Evolutionary conservation across 2,113 vertebrate species (phyloP).

Genomic region (Syrrhaptes paradoxus): DNA sequence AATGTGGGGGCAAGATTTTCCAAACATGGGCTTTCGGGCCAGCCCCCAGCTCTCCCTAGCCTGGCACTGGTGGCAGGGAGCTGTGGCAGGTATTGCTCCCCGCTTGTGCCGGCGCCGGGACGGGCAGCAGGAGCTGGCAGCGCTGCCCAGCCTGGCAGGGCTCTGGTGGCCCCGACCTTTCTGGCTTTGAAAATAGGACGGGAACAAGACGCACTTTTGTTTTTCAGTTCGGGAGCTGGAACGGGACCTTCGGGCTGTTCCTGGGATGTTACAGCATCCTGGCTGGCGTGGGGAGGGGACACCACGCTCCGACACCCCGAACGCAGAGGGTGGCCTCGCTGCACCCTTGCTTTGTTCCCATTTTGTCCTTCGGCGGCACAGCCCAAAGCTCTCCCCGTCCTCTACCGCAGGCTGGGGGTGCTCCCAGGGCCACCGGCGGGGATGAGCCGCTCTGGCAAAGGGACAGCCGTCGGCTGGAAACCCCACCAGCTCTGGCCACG

Average conservation of each 20-base stretch:
- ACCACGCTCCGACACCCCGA: fast-evolving
- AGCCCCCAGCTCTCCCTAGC: fast-evolving
- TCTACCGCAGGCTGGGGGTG: neutral
- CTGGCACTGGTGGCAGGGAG: fast-evolving
- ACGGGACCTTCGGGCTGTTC: constrained; percentile 46
- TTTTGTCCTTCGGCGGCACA: neutral
- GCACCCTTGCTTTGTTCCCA: neutral
- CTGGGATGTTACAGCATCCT: neutral
- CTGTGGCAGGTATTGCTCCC: neutral
- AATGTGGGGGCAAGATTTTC: neutral
- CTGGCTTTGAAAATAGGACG: constrained; percentile 17
- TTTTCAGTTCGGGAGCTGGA: constrained; percentile 15
- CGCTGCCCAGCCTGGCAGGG: neutral
- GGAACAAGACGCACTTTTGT: constrained; percentile 30
- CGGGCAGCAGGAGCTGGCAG: neutral
- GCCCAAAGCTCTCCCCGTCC: neutral
- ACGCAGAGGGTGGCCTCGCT: neutral
- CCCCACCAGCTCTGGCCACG: fast-evolving
- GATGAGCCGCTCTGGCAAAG: fast-evolving
- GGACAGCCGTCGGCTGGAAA: neutral
- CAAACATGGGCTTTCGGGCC: neutral
- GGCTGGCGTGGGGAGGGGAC: neutral
- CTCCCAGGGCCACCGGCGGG: neutral
- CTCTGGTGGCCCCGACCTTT: neutral
- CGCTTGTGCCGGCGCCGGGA: fast-evolving